A percentile compares a stretch with the other conserved stretches of the same genome.
These are phyloP conservation scores for Thereva nobilitata DNA, from an alignment of 2,888 invertebrate genomes.

Conservation along the genomic window DNA sequence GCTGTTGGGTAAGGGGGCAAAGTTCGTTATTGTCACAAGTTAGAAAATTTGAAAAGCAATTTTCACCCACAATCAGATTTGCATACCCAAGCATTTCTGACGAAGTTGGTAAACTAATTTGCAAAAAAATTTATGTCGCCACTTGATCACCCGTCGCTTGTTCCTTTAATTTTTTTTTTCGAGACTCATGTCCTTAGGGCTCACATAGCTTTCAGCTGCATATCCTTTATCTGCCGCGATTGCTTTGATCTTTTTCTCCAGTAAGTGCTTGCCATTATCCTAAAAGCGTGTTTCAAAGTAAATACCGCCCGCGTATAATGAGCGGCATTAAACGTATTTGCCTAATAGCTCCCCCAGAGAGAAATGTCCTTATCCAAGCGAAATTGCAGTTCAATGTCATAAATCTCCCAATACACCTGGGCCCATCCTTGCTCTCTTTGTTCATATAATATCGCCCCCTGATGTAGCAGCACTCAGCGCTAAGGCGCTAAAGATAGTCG, in stretches of 20 bases:
- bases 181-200: too few species aligned
- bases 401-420: constrained; percentile 26
- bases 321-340: constrained; percentile 17
- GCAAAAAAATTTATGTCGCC: background rate
- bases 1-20: background rate
- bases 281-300: constrained; percentile 5
- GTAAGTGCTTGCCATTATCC: constrained; percentile 23
- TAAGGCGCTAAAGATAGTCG: constrained; percentile 6
- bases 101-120: constrained; percentile 23
- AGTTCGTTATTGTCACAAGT: constrained; percentile 18
- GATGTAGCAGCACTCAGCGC: background rate
- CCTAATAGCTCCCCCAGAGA: constrained; percentile 17
- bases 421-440: background rate
- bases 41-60: constrained; percentile 10
- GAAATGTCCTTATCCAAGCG: constrained; percentile 17
- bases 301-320: background rate
- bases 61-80: background rate
- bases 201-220: constrained; percentile 14
- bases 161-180: background rate
- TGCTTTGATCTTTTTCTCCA: constrained; percentile 31
- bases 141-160: background rate
- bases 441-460: background rate
- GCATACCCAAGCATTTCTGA: background rate
- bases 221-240: constrained; percentile 14
- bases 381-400: constrained; percentile 31